phyloP scores from a whole-genome alignment of 2,113 vertebrate genomes.

The Poecilia latipinna region DNA sequence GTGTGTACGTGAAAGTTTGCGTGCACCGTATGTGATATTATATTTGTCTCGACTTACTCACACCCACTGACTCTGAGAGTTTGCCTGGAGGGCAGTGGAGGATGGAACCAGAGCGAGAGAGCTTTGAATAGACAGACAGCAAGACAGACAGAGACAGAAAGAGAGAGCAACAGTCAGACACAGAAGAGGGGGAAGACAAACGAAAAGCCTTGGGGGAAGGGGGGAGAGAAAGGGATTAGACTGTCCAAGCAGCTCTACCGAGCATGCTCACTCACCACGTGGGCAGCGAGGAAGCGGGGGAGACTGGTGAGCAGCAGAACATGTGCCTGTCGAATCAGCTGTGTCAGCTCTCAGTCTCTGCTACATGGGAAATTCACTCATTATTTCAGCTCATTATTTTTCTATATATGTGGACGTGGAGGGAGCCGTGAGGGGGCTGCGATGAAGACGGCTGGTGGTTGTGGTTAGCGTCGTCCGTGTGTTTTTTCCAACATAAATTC shows the following conservation, averaged over 20 bases:
- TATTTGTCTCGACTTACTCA: constrained; percentile 49
- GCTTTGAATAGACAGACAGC: constrained; percentile 31
- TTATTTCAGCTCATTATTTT: constrained; percentile 54
- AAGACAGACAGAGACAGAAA: constrained; percentile 15
- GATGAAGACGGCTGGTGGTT: constrained; percentile 35
- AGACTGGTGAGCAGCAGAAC: constrained; percentile 37
- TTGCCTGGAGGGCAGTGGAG: constrained; percentile 41
- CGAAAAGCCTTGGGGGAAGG: constrained; percentile 22
- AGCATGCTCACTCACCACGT: constrained; percentile 50
- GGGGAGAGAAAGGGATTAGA: constrained; percentile 40
- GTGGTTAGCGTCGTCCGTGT: constrained; percentile 14
- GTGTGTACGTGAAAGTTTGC: constrained; percentile 32
- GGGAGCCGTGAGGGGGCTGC: constrained; percentile 27
- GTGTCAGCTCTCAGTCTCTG: constrained; percentile 43
- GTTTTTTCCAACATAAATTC: background rate
- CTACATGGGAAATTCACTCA: constrained; percentile 40
- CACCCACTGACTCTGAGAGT: constrained; percentile 48
- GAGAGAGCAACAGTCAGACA: background rate
- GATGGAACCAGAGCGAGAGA: constrained; percentile 39
- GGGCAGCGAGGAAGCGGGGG: constrained; percentile 35
- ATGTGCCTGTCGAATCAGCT: constrained; percentile 53
- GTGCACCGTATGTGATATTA: constrained; percentile 11
- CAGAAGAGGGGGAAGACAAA: constrained; percentile 26
- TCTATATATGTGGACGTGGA: constrained; percentile 39
- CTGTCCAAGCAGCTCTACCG: constrained; percentile 59